Evolutionary conservation across 2,888 invertebrate genomes (phyloP), one percentile per base, ranked within the genome.

Genomic region (Clunio marinus): DNA sequence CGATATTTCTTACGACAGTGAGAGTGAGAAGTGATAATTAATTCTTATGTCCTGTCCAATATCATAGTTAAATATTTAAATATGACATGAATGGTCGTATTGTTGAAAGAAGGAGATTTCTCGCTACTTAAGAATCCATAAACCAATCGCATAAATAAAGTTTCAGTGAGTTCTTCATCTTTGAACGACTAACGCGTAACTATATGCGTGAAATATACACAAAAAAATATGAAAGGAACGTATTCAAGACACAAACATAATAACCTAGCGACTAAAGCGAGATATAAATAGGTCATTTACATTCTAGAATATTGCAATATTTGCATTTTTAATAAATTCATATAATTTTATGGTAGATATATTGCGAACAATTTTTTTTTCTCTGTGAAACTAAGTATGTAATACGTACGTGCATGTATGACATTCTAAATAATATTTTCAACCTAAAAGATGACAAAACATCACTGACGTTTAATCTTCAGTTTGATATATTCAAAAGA

Each of bases 251-350:
- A 32, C 35, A 32, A 32, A 13, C 35, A n/a, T n/a, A n/a, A n/a
- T n/a, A n/a, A n/a, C n/a, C n/a, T n/a, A n/a, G n/a, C n/a, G n/a
- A n/a, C n/a, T 41, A 17, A 20, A 28, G 58, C 28, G 27, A 37
- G 46, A 41, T 45, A 63, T 62, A 63, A 63, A 63, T 63, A 45
- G 63, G 63, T 63, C 63, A 63, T 63, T 63, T 63, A 63, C 63
- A 63, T 45, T 63, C 24, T 41, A 37, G 41, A 41, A 60, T 60
- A 60, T 60, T 60, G 22, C 41, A 32, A 59, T 60, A 37, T 41
- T 60, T 60, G 60, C 35, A 60, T 60, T 60, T 60, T 24, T 60
- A 35, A 57, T 27, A 57, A 57, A 57, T 27, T 57, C 27, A 57
- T 32, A n/a, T n/a, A n/a, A n/a, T 57, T 57, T 57, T 8, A 20